phyloP scores from a whole-genome alignment of 2,888 invertebrate genomes.

The Drosophila birchii region DNA sequence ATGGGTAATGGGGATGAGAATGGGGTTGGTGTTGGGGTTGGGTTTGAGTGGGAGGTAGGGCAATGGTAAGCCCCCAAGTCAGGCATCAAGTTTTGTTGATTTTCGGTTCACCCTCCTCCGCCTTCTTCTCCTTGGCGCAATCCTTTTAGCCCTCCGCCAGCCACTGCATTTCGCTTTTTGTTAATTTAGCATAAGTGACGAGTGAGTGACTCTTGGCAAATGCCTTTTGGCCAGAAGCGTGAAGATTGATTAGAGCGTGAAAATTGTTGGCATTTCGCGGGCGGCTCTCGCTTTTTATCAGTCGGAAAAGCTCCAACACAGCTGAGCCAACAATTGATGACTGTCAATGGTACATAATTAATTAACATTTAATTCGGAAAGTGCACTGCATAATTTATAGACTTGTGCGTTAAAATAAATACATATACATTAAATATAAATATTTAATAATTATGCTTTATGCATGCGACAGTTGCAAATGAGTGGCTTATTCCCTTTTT shows the following conservation, averaged over 20 bases:
- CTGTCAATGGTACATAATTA: conserved; percentile 52
- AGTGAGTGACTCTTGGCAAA: conserved; percentile 75
- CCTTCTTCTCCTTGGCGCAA: neutral
- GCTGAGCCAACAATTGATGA: conserved; percentile 50
- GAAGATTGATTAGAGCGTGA: conserved; percentile 78
- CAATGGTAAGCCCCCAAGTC: conserved; percentile 16
- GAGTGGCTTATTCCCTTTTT: conserved; percentile 17
- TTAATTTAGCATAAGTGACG: conserved; percentile 79
- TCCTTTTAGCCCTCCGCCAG: conserved; percentile 27
- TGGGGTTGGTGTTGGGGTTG: neutral
- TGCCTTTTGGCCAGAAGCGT: conserved; percentile 66
- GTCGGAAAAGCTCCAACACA: neutral
- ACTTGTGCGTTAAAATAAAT: conserved; percentile 23
- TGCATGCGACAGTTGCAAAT: conserved; percentile 34
- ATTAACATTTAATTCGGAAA: conserved; percentile 47
- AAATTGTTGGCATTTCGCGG: conserved; percentile 69
- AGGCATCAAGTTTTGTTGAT: conserved; percentile 67
- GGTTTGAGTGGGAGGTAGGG: neutral
- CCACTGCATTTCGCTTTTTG: conserved; percentile 51
- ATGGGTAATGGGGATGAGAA: neutral
- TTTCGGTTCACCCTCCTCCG: conserved; percentile 42
- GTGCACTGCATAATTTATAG: conserved; percentile 49
- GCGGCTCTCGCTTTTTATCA: conserved; percentile 20
- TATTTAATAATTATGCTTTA: conserved; percentile 64
- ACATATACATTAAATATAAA: conserved; percentile 34